phyloP scores from a whole-genome alignment of 2,888 invertebrate species.

The Empis stercorea region DNA sequence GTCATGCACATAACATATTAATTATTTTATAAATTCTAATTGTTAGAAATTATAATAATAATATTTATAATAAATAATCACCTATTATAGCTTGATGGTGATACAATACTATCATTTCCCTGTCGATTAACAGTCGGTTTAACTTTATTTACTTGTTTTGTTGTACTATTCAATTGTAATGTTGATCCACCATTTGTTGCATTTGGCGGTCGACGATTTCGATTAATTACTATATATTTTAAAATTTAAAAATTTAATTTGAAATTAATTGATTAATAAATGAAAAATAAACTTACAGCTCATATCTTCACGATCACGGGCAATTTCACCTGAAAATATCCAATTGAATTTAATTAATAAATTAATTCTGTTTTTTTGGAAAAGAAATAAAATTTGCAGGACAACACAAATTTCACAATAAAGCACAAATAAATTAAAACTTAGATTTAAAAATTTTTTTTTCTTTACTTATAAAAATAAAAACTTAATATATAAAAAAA shows the following conservation, averaged over 20 bases:
- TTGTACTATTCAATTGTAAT: constrained; percentile 50
- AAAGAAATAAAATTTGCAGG: too few species aligned
- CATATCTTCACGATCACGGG: constrained; percentile 59
- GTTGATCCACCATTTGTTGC: constrained; percentile 28
- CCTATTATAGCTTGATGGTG: constrained; percentile 55
- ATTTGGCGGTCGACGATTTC: constrained; percentile 52
- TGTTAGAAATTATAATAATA: too few species aligned
- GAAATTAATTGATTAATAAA: too few species aligned
- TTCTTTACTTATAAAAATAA: constrained; percentile 4
- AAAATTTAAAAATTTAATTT: neutral
- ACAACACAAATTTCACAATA: too few species aligned
- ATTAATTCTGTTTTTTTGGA: too few species aligned
- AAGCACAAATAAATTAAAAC: constrained; percentile 13
- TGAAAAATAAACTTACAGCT: constrained; percentile 51
- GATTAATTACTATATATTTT: constrained; percentile 58
- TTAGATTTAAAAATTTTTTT: constrained; percentile 19
- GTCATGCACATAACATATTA: too few species aligned
- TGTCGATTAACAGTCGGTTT: constrained; percentile 75
- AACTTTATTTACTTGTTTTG: constrained; percentile 79
- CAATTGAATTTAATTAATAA: too few species aligned
- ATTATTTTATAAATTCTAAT: too few species aligned
- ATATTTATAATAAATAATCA: constrained; percentile 13
- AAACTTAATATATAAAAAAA: too few species aligned
- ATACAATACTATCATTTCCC: constrained; percentile 58
- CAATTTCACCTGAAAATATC: constrained; percentile 55